Percentiles rank a stretch among this genome's conserved stretches.
Conservation (phyloP, 2,888 invertebrate species). For the Caenorhabditis panamensis region DNA sequence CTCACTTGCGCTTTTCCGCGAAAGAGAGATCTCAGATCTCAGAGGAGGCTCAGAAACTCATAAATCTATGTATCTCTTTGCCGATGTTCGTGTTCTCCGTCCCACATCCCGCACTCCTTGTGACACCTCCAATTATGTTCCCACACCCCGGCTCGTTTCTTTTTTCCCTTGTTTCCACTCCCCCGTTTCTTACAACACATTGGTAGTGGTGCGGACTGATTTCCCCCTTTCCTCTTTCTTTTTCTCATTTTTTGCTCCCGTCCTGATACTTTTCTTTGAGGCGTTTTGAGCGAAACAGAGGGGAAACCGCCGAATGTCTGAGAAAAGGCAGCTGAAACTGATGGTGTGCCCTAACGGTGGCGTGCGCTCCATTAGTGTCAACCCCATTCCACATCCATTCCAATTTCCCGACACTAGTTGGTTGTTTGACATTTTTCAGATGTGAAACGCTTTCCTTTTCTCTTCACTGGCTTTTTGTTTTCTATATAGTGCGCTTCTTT, state of each 20-base stretch:
- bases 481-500: neutral
- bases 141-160: neutral
- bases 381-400: neutral
- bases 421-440: neutral
- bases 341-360: conserved; percentile 1
- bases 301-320: conserved; percentile 11
- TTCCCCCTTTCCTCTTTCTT: too few relatives aligned
- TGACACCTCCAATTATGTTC: conserved; percentile 12
- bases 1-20: neutral
- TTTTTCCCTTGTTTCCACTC: neutral
- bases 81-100: neutral
- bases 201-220: neutral
- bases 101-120: neutral
- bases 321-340: conserved; percentile 7
- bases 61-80: neutral
- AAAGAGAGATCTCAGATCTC: too few relatives aligned
- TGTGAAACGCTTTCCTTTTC: neutral
- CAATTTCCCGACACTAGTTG: neutral
- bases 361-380: neutral
- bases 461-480: neutral
- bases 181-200: neutral
- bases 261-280: neutral
- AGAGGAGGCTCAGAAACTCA: too few relatives aligned
- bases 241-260: neutral
- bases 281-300: neutral